Evolutionary conservation across 1,140 invertebrate genomes (phyloP), one percentile per base, ranked within the genome.

Genomic region (Polypedilum vanderplanki): DNA sequence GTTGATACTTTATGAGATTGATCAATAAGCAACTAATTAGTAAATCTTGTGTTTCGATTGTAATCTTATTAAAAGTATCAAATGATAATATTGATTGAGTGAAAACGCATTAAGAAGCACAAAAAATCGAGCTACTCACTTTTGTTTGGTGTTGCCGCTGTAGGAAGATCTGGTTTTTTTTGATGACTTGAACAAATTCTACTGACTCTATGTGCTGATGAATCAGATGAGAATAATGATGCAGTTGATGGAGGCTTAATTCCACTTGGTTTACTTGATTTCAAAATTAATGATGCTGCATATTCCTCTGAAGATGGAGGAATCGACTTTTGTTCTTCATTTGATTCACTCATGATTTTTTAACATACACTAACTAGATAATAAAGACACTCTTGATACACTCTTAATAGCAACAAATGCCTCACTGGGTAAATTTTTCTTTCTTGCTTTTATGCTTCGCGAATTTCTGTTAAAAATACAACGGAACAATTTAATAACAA

Each of bases 401-500:
- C n/a, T 46, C 15, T 8, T 46, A 57, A 15, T 4, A 4, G 15
- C 46, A 57, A 1, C 12, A 57, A 57, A 57, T n/a, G n/a, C 10
- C 4, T 57, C 46, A 57, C 46, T 57, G 12, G 40, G 15, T 57
- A 70, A 70, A 20, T 20, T 70, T 70, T 22, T 20, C 17, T 70
- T 18, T 18, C 18, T 20, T 9, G n/a, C 7, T 70, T 70, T 70
- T 70, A 70, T 70, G 65, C 65, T 70, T 70, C 65, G 65, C 65
- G 18, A 70, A 20, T 22, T 33, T 57, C 46, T 74, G 74, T 73
- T 73, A 74, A n/a, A 40, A 75, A 40, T 76, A 75, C 33, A 24
- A 74, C 74, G 73, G 57, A 73, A 70, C 40, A n/a, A 41, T 18
- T 74, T 20, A 74, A 57, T 24, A 74, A 75, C 74, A 76, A 76